phyloP scores from a whole-genome alignment of 2,888 invertebrate species.

The Bhutanitis thaidina region DNA sequence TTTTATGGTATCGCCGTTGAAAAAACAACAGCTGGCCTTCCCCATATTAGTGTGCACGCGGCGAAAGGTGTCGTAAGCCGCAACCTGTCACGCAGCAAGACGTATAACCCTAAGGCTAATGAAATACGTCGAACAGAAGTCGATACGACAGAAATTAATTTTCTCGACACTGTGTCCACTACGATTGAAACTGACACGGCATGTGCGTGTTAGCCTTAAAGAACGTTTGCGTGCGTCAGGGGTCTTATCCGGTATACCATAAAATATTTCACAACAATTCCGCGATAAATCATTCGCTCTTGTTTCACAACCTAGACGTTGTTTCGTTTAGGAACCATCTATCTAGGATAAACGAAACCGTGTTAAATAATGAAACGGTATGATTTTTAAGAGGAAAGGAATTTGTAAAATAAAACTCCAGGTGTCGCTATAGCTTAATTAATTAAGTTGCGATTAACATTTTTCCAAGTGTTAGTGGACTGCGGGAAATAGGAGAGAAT shows the following conservation, averaged over 20 bases:
- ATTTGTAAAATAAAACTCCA: no score
- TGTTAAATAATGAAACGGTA: no score
- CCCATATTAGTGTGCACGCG: slow-evolving; percentile 42
- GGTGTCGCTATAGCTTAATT: slow-evolving; percentile 42
- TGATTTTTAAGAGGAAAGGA: no score
- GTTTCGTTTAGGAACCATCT: no score
- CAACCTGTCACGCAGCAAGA: slow-evolving; percentile 34
- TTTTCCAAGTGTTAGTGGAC: slow-evolving; percentile 47
- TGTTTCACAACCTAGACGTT: no score
- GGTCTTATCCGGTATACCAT: no score
- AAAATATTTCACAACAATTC: no score
- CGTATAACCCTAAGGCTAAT: slow-evolving; percentile 36
- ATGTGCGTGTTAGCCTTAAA: slow-evolving; percentile 33
- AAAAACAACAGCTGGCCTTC: slow-evolving; percentile 49
- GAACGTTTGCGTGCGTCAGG: no score
- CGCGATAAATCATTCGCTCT: no score
- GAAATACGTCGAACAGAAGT: slow-evolving; percentile 35
- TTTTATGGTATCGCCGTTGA: slow-evolving; percentile 40
- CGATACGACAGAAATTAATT: slow-evolving; percentile 42
- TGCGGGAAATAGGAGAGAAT: slow-evolving; percentile 56
- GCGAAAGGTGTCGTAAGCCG: slow-evolving; percentile 48
- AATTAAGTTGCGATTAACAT: slow-evolving; percentile 59
- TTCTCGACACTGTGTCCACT: slow-evolving; percentile 30
- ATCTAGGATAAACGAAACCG: no score
- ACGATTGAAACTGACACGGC: slow-evolving; percentile 26